Conservation (phyloP, 2,113 vertebrate species). For the Abramis brama region DNA sequence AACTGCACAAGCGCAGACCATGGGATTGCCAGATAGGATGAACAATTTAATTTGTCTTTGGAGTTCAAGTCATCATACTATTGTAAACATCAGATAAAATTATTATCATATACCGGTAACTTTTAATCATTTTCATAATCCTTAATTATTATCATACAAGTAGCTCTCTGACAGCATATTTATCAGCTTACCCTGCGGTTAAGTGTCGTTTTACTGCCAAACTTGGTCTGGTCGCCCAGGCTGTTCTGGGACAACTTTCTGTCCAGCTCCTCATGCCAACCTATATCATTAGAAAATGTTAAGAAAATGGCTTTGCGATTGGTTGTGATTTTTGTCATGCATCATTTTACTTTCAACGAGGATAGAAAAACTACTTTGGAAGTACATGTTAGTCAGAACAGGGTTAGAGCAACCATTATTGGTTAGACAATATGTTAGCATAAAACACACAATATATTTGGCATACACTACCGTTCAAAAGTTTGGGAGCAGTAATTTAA, state of each 20-base stretch:
- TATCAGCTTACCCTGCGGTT: conserved; percentile 84
- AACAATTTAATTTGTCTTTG: conserved; percentile 1
- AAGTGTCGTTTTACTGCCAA: conserved; percentile 91
- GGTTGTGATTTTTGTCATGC: not conserved
- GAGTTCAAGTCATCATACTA: not conserved
- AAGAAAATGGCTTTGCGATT: not conserved
- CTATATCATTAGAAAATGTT: conserved; percentile 60
- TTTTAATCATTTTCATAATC: not conserved
- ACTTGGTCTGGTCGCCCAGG: conserved; percentile 87
- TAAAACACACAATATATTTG: not conserved
- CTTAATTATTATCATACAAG: not conserved
- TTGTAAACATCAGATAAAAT: conserved; percentile 3
- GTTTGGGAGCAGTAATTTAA: not conserved
- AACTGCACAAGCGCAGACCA: not conserved
- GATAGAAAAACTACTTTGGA: not conserved
- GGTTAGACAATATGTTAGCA: not conserved
- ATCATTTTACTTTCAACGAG: not conserved
- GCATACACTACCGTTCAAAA: no score
- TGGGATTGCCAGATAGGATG: not conserved
- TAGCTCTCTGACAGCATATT: not conserved
- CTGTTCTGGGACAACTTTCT: conserved; percentile 94
- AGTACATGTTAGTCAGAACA: not conserved
- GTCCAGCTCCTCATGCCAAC: conserved; percentile 89
- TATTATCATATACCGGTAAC: not conserved
- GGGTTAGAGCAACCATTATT: not conserved